Evolutionary conservation across 2,113 vertebrate genomes (phyloP).

Genomic region (Platysteira castanea): DNA sequence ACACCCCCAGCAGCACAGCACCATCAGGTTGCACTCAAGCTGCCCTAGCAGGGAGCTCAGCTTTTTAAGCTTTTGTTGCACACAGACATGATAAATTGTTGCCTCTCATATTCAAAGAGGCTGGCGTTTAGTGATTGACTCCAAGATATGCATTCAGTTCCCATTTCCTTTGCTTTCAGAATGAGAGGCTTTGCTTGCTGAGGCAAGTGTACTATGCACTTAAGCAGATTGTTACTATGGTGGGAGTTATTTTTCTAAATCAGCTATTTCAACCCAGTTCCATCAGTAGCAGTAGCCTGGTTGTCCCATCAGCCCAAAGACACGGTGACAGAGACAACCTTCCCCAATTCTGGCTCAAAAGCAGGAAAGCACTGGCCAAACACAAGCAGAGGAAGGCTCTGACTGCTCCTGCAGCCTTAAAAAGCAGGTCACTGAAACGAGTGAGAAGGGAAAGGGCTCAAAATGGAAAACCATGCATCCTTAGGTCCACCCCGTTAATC

Average conservation of each 20-base stretch:
- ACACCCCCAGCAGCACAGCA: neutral
- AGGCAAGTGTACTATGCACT: neutral
- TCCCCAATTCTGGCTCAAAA: neutral
- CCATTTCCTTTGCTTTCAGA: neutral
- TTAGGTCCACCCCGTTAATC: neutral
- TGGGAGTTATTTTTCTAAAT: neutral
- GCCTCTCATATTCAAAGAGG: neutral
- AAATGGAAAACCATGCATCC: neutral
- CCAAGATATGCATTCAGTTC: neutral
- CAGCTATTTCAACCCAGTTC: neutral
- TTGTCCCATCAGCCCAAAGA: neutral
- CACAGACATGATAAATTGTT: constrained; percentile 3
- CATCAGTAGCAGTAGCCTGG: neutral
- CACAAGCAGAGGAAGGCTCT: neutral
- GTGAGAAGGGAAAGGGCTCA: neutral
- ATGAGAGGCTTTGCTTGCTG: neutral
- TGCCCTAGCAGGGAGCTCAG: neutral
- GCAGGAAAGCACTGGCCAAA: neutral
- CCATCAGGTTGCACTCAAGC: neutral
- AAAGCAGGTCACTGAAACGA: neutral
- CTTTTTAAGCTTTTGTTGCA: neutral
- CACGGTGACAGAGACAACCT: neutral
- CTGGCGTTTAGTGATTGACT: neutral
- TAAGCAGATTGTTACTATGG: neutral
- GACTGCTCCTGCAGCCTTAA: neutral